phyloP scores from a whole-genome alignment of 2,797 vertebrate genomes.

The Todus mexicanus region DNA sequence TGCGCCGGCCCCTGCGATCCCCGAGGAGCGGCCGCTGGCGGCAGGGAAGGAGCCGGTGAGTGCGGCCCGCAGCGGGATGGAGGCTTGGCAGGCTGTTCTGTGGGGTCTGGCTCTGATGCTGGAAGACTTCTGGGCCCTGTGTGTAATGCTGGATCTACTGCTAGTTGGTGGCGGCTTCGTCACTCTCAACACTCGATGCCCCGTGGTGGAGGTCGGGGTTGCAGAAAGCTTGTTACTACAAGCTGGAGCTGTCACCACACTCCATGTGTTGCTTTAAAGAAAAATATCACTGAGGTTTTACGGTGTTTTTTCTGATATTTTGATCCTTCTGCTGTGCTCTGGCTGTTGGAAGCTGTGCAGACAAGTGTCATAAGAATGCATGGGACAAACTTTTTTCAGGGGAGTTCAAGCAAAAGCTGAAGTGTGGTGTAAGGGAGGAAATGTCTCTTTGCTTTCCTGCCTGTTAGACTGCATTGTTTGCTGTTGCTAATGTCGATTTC shows the following conservation, averaged over 20 bases:
- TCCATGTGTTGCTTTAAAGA: not conserved
- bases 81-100: not conserved
- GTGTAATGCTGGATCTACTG: fast-evolving
- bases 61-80: fast-evolving
- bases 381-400: not conserved
- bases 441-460: not conserved
- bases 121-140: not conserved
- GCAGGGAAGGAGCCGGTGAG: not conserved
- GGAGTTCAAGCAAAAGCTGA: not conserved
- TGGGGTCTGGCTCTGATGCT: fast-evolving
- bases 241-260: not conserved
- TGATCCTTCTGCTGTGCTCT: not conserved
- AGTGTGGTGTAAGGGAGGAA: not conserved
- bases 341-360: not conserved
- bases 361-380: not conserved
- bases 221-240: not conserved
- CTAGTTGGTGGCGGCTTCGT: not conserved
- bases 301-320: not conserved
- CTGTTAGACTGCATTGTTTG: not conserved
- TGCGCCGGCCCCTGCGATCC: fast-evolving
- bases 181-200: fast-evolving
- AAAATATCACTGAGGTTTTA: not conserved
- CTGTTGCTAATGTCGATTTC: not conserved
- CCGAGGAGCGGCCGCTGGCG: fast-evolving
- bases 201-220: not conserved